Base-by-base conservation (phyloP, 2,888 invertebrate genomes). In the Cynaeus angustus region DNA sequence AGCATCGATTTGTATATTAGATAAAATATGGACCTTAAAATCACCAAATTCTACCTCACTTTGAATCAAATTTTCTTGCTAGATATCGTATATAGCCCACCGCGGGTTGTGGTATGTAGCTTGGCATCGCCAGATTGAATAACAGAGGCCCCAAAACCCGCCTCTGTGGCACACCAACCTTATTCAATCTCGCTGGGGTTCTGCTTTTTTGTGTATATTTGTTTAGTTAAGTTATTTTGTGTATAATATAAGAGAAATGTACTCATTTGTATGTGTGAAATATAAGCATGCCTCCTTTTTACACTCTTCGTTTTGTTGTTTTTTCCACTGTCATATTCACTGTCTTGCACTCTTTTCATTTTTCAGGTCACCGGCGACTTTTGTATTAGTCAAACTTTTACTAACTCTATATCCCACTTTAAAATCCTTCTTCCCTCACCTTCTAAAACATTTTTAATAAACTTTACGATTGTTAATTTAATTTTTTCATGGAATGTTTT, bases 301-400 rank as follows among this genome's bases (percentile, higher is more conserved):
- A 72, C 43, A 64, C 72, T 71, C 66, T 74, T 78, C 68, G 76
- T 77, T 76, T 75, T 78, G 56, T 79, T 79, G 72, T 79, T 77
- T 74, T 37, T 71, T 75, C 73, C 75, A 71, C 72, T 75, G 59
- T 78, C 73, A 72, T 68, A 65, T 62, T 74, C 74, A 77, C 75
- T 80, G 67, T 80, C 75, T n/a, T 81, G 81, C 82, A 82, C 82
- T 77, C 76, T 82, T 74, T 85, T 87, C 86, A 86, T 88, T 88
- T 85, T 89, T 86, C 88, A 89, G 89, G 89, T 86, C 89, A 89
- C 86, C 88, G 88, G 85, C 87, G 88, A 84, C 88, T 88, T 83
- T 87, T 88, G 82, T 89, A 88, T 87, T 89, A 88, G 87, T 87
- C 84, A 84, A 56, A 67, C 66, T 66, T 41, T 59, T 66, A 72